Conservation (phyloP, 2,797 vertebrate genomes). For the Liparis tanakae region DNA sequence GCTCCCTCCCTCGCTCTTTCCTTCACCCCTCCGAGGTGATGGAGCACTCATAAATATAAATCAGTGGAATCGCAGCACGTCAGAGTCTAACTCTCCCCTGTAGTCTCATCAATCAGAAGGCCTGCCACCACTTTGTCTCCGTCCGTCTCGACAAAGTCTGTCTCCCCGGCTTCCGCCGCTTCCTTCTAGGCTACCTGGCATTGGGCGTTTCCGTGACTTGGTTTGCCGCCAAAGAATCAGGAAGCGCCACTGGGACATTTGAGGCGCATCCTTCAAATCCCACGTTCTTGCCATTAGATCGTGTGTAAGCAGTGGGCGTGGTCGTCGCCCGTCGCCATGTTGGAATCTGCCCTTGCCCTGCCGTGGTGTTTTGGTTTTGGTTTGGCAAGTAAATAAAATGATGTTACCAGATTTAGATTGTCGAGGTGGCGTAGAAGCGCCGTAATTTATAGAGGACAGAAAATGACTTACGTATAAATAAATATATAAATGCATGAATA, state of each 20-base stretch:
- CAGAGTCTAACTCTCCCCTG: constrained; percentile 72
- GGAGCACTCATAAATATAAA: constrained; percentile 78
- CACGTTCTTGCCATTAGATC: neutral
- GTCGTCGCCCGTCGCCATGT: neutral
- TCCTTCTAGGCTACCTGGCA: constrained; percentile 15
- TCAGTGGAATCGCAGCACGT: constrained; percentile 71
- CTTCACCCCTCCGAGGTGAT: constrained; percentile 67
- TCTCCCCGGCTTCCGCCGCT: constrained; percentile 44
- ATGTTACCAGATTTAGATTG: neutral
- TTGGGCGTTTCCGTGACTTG: constrained; percentile 20
- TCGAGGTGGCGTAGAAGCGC: neutral
- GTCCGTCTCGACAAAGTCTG: constrained; percentile 39
- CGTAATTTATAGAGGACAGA: neutral
- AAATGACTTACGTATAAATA: no score
- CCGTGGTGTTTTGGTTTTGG: no score
- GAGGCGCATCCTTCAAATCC: neutral
- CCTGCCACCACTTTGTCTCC: constrained; percentile 64
- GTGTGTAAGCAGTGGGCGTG: neutral
- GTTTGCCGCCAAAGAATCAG: neutral
- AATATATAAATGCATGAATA: no score
- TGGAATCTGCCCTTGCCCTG: neutral
- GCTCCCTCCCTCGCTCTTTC: constrained; percentile 41
- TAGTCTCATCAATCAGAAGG: constrained; percentile 76
- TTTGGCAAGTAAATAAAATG: neutral
- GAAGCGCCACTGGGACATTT: neutral